Conservation (phyloP, 2,888 invertebrate species). For the Ormyrus nitidulus region DNA sequence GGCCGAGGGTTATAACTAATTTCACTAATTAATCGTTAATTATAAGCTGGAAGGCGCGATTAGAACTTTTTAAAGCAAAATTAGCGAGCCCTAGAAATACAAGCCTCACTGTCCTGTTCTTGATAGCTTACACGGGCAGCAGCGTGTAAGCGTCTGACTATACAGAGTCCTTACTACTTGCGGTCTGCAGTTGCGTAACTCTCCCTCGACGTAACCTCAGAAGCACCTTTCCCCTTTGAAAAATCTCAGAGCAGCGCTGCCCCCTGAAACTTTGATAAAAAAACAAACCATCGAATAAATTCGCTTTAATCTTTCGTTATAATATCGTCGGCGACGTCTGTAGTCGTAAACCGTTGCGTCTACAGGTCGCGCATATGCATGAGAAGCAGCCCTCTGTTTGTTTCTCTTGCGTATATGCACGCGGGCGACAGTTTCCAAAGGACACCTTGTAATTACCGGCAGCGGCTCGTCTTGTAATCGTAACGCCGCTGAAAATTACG, state of each 20-base stretch:
- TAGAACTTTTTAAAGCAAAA: no score
- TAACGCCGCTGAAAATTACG: constrained; percentile 1
- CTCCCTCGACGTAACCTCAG: no score
- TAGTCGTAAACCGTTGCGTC: neutral
- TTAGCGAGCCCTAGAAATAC: no score
- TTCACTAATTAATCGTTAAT: no score
- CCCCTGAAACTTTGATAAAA: no score
- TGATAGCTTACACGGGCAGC: no score
- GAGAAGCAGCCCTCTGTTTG: constrained; percentile 11
- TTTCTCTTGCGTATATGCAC: constrained; percentile 14
- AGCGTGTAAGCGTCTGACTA: constrained; percentile 1
- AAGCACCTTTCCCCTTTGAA: no score
- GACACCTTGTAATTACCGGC: constrained; percentile 38
- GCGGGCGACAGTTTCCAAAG: constrained; percentile 25
- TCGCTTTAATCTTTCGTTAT: constrained; percentile 52
- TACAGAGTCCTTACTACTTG: neutral
- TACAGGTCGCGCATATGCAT: neutral
- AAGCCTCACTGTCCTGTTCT: no score
- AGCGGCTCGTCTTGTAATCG: constrained; percentile 20
- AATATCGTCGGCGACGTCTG: neutral
- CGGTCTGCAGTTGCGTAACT: neutral
- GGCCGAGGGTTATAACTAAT: no score
- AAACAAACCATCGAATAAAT: neutral
- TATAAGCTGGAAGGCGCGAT: no score
- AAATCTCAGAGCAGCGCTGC: no score